Evolutionary conservation across 2,888 invertebrate species (phyloP).

Genomic region (Sialis fuliginosa): DNA sequence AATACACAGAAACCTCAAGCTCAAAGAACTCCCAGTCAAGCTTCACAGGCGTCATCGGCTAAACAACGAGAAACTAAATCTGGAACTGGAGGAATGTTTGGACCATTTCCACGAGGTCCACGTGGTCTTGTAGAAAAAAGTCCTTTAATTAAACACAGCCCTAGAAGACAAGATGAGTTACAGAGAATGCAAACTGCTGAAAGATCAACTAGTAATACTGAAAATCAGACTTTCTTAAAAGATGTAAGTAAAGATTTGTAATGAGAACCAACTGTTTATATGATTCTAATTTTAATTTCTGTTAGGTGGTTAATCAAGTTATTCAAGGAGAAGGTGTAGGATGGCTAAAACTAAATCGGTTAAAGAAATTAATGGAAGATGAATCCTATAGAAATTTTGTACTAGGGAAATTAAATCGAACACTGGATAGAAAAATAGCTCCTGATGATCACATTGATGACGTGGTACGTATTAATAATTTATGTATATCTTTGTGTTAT

Average conservation of each 20-base stretch:
- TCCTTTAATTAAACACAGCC: conserved; percentile 70
- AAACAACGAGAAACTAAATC: conserved; percentile 27
- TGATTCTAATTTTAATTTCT: conserved; percentile 5
- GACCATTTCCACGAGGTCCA: conserved; percentile 59
- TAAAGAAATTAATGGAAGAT: conserved; percentile 95
- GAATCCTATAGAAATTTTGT: conserved; percentile 95
- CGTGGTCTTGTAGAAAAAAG: conserved; percentile 80
- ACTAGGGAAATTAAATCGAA: conserved; percentile 84
- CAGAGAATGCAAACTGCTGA: conserved; percentile 51
- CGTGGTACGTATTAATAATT: conserved; percentile 48
- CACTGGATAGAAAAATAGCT: conserved; percentile 79
- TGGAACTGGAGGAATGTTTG: conserved; percentile 41
- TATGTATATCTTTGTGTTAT: conserved; percentile 6
- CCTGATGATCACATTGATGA: conserved; percentile 96
- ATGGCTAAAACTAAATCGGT: conserved; percentile 83
- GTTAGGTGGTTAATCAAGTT: conserved; percentile 60
- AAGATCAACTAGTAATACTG: conserved; percentile 59
- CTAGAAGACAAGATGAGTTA: conserved; percentile 44
- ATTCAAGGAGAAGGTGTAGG: conserved; percentile 88
- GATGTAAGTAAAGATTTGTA: conserved; percentile 39
- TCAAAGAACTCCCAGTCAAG: conserved; percentile 16
- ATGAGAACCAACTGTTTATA: no score
- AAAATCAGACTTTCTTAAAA: conserved; percentile 87
- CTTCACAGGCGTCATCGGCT: conserved; percentile 21
- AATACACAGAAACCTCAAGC: conserved; percentile 5